Evolutionary conservation across 1,140 invertebrate species (phyloP).

Genomic region (Drosophila kurseongensis): DNA sequence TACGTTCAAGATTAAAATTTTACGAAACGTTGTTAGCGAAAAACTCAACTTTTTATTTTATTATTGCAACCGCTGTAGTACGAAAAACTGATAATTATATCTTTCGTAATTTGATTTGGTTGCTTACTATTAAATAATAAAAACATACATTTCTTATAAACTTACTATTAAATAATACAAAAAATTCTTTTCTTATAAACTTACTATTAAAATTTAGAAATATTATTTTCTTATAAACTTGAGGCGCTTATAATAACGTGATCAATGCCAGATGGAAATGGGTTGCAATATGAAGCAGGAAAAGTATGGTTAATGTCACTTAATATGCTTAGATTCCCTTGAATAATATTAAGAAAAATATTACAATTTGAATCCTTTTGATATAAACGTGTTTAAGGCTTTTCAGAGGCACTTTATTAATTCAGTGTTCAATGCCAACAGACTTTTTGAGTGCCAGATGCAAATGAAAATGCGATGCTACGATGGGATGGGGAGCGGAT

Average conservation of each 20-base stretch:
- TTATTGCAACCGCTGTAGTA: constrained; percentile 22
- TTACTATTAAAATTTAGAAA: neutral
- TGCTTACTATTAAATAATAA: neutral
- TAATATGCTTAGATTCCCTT: neutral
- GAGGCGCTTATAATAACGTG: too few species aligned
- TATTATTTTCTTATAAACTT: too few species aligned
- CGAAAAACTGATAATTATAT: constrained; percentile 11
- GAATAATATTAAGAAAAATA: neutral
- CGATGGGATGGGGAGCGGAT: constrained; percentile 6
- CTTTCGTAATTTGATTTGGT: constrained; percentile 19
- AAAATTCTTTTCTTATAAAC: neutral
- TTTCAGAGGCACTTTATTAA: constrained; percentile 20
- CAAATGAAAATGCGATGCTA: constrained; percentile 41
- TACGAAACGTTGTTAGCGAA: constrained; percentile 68
- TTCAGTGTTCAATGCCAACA: constrained; percentile 57
- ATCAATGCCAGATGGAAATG: neutral
- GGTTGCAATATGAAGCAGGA: neutral
- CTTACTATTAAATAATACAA: neutral
- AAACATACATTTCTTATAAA: too few species aligned
- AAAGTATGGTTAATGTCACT: neutral
- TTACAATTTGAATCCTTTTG: neutral
- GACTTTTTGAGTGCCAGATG: constrained; percentile 51
- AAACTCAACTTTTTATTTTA: constrained; percentile 49
- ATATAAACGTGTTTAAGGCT: constrained; percentile 20
- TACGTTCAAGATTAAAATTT: constrained; percentile 36